These are phyloP conservation scores for Rhodinocichla rosea DNA, from an alignment of 2,113 vertebrate species.

Conservation along the genomic window DNA sequence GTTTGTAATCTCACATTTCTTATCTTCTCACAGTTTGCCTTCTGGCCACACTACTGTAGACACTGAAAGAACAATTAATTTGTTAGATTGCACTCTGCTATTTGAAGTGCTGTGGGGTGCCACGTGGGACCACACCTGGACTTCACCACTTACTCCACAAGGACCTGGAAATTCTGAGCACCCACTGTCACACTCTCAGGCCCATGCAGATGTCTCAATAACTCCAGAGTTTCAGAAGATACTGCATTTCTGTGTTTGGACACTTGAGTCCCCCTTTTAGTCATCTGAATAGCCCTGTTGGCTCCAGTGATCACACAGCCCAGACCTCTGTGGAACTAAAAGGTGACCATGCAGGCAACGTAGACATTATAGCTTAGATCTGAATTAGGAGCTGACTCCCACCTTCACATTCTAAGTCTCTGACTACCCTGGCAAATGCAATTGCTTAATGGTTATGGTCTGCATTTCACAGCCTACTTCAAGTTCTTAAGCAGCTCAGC, in stretches of 20 bases:
- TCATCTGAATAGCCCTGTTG: neutral
- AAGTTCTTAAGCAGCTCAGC: neutral
- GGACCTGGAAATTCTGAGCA: neutral
- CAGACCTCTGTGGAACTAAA: neutral
- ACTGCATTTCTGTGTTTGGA: neutral
- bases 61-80: neutral
- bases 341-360: neutral
- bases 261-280: neutral
- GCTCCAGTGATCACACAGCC: neutral
- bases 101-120: neutral
- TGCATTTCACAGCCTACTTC: neutral
- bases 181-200: neutral
- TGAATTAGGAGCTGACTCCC: neutral
- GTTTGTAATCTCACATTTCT: neutral
- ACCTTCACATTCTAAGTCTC: neutral
- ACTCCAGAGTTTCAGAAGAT: neutral
- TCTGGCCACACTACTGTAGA: accelerated
- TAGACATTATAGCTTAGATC: neutral
- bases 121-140: neutral
- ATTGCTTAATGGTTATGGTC: neutral
- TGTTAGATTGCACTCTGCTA: neutral
- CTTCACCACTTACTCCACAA: neutral
- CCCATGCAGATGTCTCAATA: neutral
- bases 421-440: neutral
- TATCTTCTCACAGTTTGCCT: neutral